A percentile compares a stretch with the other conserved stretches of the same genome.
Conservation (phyloP, 2,888 invertebrate genomes). For the Agriopis marginaria region DNA sequence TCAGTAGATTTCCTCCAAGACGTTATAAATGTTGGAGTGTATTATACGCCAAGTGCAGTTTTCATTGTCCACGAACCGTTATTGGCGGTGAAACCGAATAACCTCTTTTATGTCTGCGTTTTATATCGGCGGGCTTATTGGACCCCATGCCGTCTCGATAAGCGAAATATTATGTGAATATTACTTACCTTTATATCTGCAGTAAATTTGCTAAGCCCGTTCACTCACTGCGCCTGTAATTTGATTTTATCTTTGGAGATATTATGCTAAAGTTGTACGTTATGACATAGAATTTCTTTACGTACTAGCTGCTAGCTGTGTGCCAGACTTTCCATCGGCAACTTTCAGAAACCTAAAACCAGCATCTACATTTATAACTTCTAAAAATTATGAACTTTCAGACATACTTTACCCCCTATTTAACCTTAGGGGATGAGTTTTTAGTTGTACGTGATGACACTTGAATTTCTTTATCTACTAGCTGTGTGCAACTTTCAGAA, state of each 20-base stretch:
- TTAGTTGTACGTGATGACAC: not conserved
- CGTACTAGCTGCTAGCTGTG: not conserved
- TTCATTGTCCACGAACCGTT: slow-evolving; percentile 79
- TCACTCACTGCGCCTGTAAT: slow-evolving; percentile 48
- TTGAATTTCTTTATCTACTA: not conserved
- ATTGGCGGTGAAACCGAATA: slow-evolving; percentile 82
- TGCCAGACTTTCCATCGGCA: too few species aligned
- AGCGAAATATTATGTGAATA: slow-evolving; percentile 49
- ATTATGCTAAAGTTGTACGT: not conserved
- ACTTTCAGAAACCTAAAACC: too few species aligned
- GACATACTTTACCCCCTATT: too few species aligned
- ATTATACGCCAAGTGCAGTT: slow-evolving; percentile 66
- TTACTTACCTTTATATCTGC: slow-evolving; percentile 41
- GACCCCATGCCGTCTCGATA: slow-evolving; percentile 47
- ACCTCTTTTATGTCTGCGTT: slow-evolving; percentile 76
- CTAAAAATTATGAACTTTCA: too few species aligned
- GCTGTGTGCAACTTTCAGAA: too few species aligned
- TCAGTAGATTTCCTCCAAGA: slow-evolving; percentile 25
- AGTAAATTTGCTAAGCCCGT: slow-evolving; percentile 17
- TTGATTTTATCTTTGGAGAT: not conserved
- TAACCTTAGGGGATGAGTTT: too few species aligned
- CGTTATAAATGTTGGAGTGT: slow-evolving; percentile 36
- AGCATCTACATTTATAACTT: too few species aligned
- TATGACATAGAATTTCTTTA: not conserved
- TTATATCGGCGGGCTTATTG: slow-evolving; percentile 75